A percentile compares a stretch with the other conserved stretches of the same genome.
These are phyloP conservation scores for Apeira syringaria DNA, from an alignment of 2,888 invertebrate genomes.

Conservation along the genomic window DNA sequence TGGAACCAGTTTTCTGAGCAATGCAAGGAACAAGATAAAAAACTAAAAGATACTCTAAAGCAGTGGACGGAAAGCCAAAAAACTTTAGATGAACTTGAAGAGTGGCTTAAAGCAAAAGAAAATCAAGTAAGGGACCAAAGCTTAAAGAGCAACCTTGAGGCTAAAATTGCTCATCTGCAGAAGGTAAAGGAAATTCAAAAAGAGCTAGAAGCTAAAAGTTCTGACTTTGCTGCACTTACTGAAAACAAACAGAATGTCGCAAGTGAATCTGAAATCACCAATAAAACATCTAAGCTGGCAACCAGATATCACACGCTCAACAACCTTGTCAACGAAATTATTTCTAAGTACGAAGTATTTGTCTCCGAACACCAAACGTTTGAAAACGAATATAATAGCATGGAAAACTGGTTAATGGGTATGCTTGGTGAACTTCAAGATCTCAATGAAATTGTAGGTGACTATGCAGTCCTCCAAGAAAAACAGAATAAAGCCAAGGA, in stretches of 20 bases:
- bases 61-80: conserved; percentile 93
- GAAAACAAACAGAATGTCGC: conserved; percentile 89
- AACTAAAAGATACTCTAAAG: conserved; percentile 89
- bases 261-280: conserved; percentile 89
- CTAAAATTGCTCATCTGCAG: conserved; percentile 90
- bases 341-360: conserved; percentile 92
- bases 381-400: conserved; percentile 88
- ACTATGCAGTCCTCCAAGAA: conserved; percentile 91
- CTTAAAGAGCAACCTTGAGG: conserved; percentile 92
- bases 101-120: conserved; percentile 94
- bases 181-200: conserved; percentile 89
- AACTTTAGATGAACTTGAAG: conserved; percentile 89
- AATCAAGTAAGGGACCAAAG: conserved; percentile 94
- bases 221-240: conserved; percentile 86
- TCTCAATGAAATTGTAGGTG: conserved; percentile 93
- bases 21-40: conserved; percentile 88
- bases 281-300: conserved; percentile 89
- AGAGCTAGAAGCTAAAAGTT: conserved; percentile 87
- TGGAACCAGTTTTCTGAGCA: conserved; percentile 90
- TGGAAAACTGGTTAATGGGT: conserved; percentile 89
- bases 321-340: conserved; percentile 92
- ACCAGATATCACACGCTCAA: conserved; percentile 92
- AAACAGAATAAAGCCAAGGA: conserved; percentile 91
- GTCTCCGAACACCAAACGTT: conserved; percentile 94
- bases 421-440: conserved; percentile 90